Percentiles rank a stretch among this genome's conserved stretches.
Evolutionary conservation across 2,113 vertebrate species (phyloP).

Genomic region (Anarhynchus alexandrinus): DNA sequence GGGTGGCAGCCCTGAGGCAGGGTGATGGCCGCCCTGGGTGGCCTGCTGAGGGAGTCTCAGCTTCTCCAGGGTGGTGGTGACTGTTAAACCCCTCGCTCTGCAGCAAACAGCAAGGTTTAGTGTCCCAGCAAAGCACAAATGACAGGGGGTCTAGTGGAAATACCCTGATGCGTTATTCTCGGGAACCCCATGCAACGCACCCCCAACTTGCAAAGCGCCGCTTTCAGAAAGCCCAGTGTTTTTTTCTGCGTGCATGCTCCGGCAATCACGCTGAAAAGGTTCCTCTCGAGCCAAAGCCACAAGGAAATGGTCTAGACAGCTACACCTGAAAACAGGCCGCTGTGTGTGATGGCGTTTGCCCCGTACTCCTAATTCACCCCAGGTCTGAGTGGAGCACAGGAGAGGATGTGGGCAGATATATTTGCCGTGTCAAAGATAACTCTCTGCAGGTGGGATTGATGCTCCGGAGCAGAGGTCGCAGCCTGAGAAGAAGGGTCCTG

Average conservation of each 20-base stretch:
- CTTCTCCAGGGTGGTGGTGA: neutral
- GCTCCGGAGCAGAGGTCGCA: neutral
- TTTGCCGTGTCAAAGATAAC: neutral
- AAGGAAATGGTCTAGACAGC: constrained; percentile 69
- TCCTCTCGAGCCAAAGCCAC: constrained; percentile 35
- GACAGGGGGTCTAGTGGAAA: neutral
- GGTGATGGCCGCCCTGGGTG: neutral
- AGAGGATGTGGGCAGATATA: constrained; percentile 22
- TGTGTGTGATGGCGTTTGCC: constrained; percentile 8
- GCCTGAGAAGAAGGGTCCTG: neutral
- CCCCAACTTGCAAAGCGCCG: neutral
- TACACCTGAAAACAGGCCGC: constrained; percentile 35
- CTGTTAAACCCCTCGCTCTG: neutral
- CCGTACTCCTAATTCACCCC: neutral
- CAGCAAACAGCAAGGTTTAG: neutral
- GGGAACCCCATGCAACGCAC: neutral
- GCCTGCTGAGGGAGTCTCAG: neutral
- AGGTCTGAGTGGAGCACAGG: neutral
- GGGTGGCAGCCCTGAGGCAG: neutral
- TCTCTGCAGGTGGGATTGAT: neutral
- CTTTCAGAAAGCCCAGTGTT: neutral
- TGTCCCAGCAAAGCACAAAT: neutral
- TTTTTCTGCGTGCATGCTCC: neutral
- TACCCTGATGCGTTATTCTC: neutral
- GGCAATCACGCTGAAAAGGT: constrained; percentile 34